Conservation (phyloP, 2,113 vertebrate species). For the Rattus rattus region DNA sequence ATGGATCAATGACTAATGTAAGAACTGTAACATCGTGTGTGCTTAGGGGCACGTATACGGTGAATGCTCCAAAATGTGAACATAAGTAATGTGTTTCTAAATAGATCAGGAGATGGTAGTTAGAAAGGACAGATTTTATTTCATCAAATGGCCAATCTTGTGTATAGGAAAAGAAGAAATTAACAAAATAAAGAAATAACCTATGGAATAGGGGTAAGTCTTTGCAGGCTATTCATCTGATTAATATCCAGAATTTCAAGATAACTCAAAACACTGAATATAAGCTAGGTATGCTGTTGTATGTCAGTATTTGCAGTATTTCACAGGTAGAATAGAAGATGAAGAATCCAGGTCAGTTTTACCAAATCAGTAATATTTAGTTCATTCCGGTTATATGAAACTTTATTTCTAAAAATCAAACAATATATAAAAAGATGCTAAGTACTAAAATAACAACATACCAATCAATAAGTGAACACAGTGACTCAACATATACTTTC, state of each 20-base stretch:
- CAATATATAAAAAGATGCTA: background rate
- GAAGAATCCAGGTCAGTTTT: background rate
- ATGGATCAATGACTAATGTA: background rate
- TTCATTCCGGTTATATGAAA: background rate
- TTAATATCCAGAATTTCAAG: background rate
- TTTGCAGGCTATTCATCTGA: background rate
- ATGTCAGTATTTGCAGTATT: background rate
- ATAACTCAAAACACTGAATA: background rate
- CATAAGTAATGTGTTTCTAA: background rate
- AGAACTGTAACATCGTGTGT: background rate
- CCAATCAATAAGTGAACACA: background rate
- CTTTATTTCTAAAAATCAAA: background rate
- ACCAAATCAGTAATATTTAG: background rate
- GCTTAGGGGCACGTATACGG: background rate
- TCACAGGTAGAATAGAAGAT: background rate
- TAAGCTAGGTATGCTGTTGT: background rate
- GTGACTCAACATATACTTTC: background rate
- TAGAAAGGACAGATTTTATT: background rate
- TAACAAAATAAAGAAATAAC: background rate
- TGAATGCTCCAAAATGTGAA: background rate
- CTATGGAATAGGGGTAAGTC: background rate
- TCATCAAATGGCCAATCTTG: background rate
- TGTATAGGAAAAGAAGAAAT: background rate
- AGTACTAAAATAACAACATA: background rate
- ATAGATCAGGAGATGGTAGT: background rate